Percentiles rank a stretch among this genome's conserved stretches.
Conservation (phyloP, 2,113 vertebrate genomes). For the Corythornis madagascariensis region DNA sequence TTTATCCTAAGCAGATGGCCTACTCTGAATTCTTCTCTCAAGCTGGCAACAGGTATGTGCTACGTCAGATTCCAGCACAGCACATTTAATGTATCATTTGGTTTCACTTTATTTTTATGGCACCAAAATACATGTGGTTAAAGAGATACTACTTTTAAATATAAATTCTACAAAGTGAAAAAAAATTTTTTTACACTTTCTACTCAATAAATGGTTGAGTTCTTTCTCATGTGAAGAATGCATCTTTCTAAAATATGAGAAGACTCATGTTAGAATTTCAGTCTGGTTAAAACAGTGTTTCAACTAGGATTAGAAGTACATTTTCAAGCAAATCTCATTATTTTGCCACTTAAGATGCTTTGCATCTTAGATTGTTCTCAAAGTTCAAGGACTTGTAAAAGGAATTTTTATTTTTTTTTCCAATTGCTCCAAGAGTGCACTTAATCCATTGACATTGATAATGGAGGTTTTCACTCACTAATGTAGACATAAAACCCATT, state of each 20-base stretch:
- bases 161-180: background rate
- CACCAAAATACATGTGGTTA: background rate
- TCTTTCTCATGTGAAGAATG: background rate
- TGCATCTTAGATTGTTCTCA: background rate
- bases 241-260: background rate
- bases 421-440: background rate
- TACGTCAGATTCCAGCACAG: background rate
- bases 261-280: background rate
- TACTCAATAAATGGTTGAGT: background rate
- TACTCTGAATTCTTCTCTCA: background rate
- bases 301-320: background rate
- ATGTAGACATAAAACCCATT: accelerated
- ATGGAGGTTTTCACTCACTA: background rate
- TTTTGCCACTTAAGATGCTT: background rate
- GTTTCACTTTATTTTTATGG: background rate
- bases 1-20: background rate
- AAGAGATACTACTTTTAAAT: background rate
- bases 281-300: background rate
- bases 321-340: background rate
- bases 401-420: background rate
- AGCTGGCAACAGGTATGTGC: background rate
- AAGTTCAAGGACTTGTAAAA: background rate
- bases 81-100: background rate
- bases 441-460: background rate
- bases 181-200: background rate